Percentiles rank a stretch among this genome's conserved stretches.
These are phyloP conservation scores for Trachelipus rathkii DNA, from an alignment of 1,140 invertebrate species.

Conservation along the genomic window DNA sequence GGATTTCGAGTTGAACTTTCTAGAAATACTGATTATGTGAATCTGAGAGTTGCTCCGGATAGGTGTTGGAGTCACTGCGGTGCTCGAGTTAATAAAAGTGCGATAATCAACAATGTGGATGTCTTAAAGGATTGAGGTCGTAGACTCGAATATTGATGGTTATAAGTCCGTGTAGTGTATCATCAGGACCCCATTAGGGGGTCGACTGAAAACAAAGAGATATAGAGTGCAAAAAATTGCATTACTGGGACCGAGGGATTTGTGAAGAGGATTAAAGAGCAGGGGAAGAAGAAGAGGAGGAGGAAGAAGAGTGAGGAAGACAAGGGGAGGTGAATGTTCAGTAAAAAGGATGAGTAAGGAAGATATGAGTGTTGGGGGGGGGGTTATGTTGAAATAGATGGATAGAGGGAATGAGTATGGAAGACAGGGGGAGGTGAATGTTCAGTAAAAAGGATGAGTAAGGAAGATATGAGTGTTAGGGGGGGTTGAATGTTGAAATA, in stretches of 20 bases:
- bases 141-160: constrained; percentile 37
- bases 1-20: too few relatives aligned
- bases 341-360: neutral
- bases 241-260: constrained; percentile 35
- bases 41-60: too few relatives aligned
- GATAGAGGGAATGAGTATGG: neutral
- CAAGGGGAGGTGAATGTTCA: neutral
- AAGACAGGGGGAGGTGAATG: neutral
- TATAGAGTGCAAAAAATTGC: constrained; percentile 28
- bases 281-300: neutral
- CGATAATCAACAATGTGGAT: constrained; percentile 34
- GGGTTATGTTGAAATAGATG: neutral
- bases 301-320: constrained; percentile 16
- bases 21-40: too few relatives aligned
- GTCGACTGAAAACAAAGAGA: constrained; percentile 16
- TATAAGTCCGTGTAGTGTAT: constrained; percentile 37
- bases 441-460: neutral
- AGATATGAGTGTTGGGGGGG: too few relatives aligned
- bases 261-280: constrained; percentile 19
- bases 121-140: constrained; percentile 36
- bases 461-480: neutral
- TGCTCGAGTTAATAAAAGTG: constrained; percentile 26
- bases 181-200: constrained; percentile 32
- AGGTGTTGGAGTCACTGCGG: neutral
- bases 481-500: neutral